phyloP scores from a whole-genome alignment of 2,797 vertebrate species.

The Leucoraja ocellata region DNA sequence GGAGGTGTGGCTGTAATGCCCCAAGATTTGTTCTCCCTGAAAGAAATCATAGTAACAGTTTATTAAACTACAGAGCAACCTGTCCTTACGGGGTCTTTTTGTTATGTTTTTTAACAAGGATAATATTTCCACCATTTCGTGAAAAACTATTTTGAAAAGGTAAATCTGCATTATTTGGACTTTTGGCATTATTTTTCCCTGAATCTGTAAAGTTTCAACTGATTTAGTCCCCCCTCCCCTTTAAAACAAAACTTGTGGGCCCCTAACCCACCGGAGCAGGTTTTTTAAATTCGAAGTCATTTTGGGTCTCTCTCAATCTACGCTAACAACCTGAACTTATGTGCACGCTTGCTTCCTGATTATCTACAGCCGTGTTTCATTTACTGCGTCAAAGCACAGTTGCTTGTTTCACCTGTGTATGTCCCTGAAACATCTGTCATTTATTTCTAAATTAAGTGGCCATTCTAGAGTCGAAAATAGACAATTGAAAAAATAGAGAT shows the following conservation, averaged over 20 bases:
- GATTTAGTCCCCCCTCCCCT: background rate
- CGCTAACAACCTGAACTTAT: background rate
- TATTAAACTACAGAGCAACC: conserved; percentile 99
- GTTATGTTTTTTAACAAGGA: conserved; percentile 66
- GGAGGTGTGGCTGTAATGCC: conserved; percentile 99
- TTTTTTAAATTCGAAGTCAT: conserved; percentile 14
- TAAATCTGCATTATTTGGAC: conserved; percentile 34
- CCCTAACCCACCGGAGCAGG: conserved; percentile 11
- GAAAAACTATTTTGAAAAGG: conserved; percentile 38
- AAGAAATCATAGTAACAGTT: conserved; percentile 99
- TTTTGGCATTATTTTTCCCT: conserved; percentile 34
- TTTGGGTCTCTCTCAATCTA: background rate
- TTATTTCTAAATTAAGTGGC: conserved; percentile 25
- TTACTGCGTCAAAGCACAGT: conserved; percentile 10
- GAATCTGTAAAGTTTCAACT: conserved; percentile 8
- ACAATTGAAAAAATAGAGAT: conserved; percentile 38
- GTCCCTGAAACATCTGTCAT: conserved; percentile 32
- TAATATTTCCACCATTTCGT: conserved; percentile 36
- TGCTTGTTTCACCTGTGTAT: conserved; percentile 22
- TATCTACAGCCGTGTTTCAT: conserved; percentile 1
- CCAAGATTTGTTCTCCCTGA: conserved; percentile 99
- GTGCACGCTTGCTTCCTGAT: background rate
- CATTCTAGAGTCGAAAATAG: conserved; percentile 27
- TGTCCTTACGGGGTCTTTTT: conserved; percentile 92
- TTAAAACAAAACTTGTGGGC: conserved; percentile 16